Evolutionary conservation across 1,140 invertebrate genomes (phyloP).

Genomic region (Drosophila ficusphila): DNA sequence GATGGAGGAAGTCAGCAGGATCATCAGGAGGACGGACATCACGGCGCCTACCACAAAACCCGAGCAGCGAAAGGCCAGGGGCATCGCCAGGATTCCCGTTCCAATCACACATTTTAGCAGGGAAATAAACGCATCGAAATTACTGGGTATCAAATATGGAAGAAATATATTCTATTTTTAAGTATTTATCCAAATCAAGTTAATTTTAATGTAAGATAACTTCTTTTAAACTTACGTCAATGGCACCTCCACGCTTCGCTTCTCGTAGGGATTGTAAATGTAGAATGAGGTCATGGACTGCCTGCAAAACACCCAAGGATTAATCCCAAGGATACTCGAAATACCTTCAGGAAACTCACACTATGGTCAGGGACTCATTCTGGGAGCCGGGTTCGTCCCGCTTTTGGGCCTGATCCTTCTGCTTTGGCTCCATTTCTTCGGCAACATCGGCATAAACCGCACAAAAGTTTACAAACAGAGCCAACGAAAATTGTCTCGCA

Average conservation of each 20-base stretch:
- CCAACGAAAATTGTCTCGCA: conserved; percentile 17
- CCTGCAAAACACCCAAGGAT: conserved; percentile 1
- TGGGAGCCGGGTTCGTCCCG: neutral
- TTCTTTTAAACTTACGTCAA: conserved; percentile 39
- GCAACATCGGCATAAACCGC: neutral
- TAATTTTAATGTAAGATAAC: too few relatives aligned
- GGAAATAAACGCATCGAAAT: conserved; percentile 61
- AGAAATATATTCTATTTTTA: neutral
- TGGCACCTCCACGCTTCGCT: conserved; percentile 58
- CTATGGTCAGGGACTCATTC: neutral
- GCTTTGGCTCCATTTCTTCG: conserved; percentile 24
- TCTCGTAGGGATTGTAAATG: conserved; percentile 61
- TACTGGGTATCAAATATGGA: conserved; percentile 10
- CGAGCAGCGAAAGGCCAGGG: conserved; percentile 51
- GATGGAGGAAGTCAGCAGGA: conserved; percentile 66
- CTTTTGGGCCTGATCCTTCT: neutral
- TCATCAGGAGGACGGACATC: conserved; percentile 53
- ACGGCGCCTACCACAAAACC: conserved; percentile 38
- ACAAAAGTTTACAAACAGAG: neutral
- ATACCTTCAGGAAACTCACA: conserved; percentile 22
- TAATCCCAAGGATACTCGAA: too few relatives aligned
- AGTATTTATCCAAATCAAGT: too few relatives aligned
- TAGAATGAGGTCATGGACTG: conserved; percentile 49
- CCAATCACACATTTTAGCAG: conserved; percentile 65
- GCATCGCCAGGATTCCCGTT: conserved; percentile 66